phyloP scores from a whole-genome alignment of 2,113 vertebrate species.

The Sorex fumeus region DNA sequence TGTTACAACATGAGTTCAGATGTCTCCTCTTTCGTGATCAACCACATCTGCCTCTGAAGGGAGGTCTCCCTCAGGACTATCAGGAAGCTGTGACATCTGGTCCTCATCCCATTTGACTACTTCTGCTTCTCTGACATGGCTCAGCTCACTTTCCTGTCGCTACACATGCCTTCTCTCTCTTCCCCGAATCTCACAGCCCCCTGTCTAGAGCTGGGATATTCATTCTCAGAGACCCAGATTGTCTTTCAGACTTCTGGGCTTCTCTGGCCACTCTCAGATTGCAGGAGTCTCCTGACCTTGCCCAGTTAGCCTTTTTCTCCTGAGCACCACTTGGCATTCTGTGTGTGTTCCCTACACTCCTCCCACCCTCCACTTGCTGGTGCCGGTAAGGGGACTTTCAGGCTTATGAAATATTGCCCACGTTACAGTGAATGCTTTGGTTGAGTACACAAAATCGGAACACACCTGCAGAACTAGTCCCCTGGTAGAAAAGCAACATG shows the following conservation, averaged over 20 bases:
- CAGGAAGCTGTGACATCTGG: fast-evolving
- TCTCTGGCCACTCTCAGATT: not conserved
- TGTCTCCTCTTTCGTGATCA: fast-evolving
- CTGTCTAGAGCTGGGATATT: not conserved
- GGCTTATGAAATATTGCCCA: no score
- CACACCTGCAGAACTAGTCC: not conserved
- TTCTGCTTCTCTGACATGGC: fast-evolving
- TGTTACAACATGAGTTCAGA: not conserved
- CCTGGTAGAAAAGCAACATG: not conserved
- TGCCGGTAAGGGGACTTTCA: not conserved
- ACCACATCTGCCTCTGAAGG: not conserved
- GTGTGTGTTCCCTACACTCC: not conserved
- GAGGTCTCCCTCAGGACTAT: fast-evolving
- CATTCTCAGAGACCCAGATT: not conserved
- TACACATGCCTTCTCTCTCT: not conserved
- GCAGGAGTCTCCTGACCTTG: not conserved
- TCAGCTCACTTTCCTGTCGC: not conserved
- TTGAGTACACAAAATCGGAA: not conserved
- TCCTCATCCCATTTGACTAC: not conserved
- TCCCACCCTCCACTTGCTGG: fast-evolving
- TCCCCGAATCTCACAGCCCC: not conserved
- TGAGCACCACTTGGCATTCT: not conserved
- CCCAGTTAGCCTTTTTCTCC: not conserved
- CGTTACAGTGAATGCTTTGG: not conserved
- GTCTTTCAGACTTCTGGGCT: not conserved